Conservation (phyloP, 2,888 invertebrate species). For the Thalpophila matura region DNA sequence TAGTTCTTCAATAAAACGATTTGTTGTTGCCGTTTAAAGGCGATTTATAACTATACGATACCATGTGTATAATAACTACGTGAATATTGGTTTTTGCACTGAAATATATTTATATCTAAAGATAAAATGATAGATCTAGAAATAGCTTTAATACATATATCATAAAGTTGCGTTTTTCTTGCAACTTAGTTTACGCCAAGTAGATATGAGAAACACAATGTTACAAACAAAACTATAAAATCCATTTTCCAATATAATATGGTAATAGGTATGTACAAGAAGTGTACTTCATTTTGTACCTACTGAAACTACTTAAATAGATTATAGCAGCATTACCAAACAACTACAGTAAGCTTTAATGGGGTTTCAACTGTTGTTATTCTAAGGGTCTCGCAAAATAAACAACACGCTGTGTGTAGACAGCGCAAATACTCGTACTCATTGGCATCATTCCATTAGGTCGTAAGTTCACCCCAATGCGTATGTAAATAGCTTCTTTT, state of each 20-base stretch:
- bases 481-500: constrained; percentile 56
- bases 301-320: constrained; percentile 25
- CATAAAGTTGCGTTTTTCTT: background rate
- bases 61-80: too few relatives aligned
- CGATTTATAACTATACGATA: too few relatives aligned
- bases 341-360: constrained; percentile 48
- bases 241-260: constrained; percentile 6
- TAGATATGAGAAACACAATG: background rate
- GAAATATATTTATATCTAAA: too few relatives aligned
- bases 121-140: too few relatives aligned
- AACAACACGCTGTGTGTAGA: constrained; percentile 53
- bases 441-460: constrained; percentile 57
- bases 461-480: constrained; percentile 55
- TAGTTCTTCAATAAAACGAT: background rate
- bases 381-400: constrained; percentile 51
- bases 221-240: constrained; percentile 12
- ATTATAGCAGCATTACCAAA: constrained; percentile 37
- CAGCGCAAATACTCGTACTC: constrained; percentile 52
- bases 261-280: constrained; percentile 12
- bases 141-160: background rate
- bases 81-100: too few relatives aligned
- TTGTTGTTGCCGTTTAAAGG: background rate
- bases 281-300: background rate
- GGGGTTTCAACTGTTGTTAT: constrained; percentile 49
- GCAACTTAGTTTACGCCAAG: background rate